Evolutionary conservation across 2,888 invertebrate species (phyloP), one percentile per base, ranked within the genome.

Genomic region (Agrochola litura): DNA sequence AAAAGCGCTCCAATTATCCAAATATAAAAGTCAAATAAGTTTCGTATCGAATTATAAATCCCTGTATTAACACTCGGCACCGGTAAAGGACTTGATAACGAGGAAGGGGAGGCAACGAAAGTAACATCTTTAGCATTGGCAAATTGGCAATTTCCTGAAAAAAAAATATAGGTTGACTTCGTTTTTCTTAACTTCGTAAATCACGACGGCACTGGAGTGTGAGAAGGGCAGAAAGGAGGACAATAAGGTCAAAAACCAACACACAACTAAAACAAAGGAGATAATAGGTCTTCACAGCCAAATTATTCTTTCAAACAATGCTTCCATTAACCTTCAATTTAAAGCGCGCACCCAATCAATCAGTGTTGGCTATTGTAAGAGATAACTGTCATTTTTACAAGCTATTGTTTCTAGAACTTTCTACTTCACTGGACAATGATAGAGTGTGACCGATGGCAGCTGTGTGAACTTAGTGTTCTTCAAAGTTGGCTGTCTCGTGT

Each of bases 351-450:
- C 61, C 67, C 79, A 84, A 89, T 89, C 82, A 81, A 85, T 79
- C 83, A 84, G 78, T 78, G 64, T 71, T 73, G 54, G 52, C 70
- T 71, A 81, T 86, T 83, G 84, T 84, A 43, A 73, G 52, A 81
- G 76, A 79, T 84, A 83, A 88, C 86, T 87, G 83, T 81, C 74
- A 61, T 68, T 78, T 82, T 86, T 82, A 86, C 77, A 75, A 81
- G 73, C 72, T 72, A 84, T 86, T 88, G 86, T 89, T 72, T 81
- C 74, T 46, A 65, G 73, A 83, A 81, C 86, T 88, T 89, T 89
- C 88, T 82, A 83, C 77, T 86, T 74, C 77, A 70, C 43, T 65
- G 79, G 82, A 82, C 86, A 83, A 82, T 80, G 82, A 81, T 75
- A 52, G 71, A 84, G 71, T 75, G 81, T 77, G 72, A 78, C 52